Conservation (phyloP, 2,888 invertebrate species). For the Cantharis rufa region DNA sequence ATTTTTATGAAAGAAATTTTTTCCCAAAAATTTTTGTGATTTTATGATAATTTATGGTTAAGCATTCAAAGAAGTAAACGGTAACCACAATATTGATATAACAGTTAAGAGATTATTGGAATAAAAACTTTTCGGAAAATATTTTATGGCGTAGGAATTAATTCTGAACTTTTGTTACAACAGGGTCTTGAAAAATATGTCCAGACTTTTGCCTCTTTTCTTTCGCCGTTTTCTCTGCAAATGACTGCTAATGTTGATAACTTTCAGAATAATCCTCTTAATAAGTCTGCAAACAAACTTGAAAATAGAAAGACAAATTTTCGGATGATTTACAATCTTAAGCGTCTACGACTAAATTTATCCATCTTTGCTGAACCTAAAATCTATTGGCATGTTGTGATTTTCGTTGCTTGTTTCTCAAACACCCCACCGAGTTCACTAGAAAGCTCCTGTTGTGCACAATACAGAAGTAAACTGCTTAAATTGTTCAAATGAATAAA, state of each 20-base stretch:
- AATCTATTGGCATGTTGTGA: constrained; percentile 24
- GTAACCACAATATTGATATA: neutral
- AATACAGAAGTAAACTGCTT: constrained; percentile 23
- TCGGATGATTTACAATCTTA: neutral
- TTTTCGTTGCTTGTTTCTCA: constrained; percentile 16
- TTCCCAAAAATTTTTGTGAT: too few species aligned
- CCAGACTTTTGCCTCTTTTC: too few species aligned
- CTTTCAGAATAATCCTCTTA: neutral
- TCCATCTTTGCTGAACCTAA: neutral
- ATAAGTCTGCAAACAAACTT: neutral
- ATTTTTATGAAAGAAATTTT: neutral
- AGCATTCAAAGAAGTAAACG: neutral
- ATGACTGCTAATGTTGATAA: neutral
- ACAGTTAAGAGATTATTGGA: neutral
- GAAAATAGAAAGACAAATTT: neutral
- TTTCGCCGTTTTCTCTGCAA: too few species aligned
- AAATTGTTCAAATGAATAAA: constrained; percentile 2
- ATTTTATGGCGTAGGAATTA: neutral
- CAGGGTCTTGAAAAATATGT: too few species aligned
- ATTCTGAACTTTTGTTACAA: neutral
- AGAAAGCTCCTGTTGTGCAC: constrained; percentile 23
- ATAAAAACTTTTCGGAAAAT: neutral
- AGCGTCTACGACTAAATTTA: neutral
- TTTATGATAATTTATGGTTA: neutral
- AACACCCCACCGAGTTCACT: constrained; percentile 15